Percentiles rank a stretch among this genome's conserved stretches.
phyloP scores from a whole-genome alignment of 1,140 invertebrate genomes.

The Zaprionus nigranus region DNA sequence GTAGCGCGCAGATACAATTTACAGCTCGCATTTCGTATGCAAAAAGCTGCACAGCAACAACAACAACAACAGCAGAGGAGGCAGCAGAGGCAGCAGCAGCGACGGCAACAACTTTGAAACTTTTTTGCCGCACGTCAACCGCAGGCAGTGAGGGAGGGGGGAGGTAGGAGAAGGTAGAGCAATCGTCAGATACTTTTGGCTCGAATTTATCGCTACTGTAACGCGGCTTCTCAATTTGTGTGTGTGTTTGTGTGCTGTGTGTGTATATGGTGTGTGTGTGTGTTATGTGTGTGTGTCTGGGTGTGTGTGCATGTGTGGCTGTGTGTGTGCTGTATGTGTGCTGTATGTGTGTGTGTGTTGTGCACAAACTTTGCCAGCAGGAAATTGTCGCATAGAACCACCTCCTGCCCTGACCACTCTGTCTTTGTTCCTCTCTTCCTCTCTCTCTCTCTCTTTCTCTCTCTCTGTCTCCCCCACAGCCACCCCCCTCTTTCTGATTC shows the following conservation, averaged over 20 bases:
- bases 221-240: slow-evolving; percentile 55
- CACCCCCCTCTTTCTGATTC: slow-evolving; percentile 1
- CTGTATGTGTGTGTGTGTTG: slow-evolving; percentile 16
- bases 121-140: slow-evolving; percentile 69
- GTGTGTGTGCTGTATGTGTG: slow-evolving; percentile 12
- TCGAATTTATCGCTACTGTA: slow-evolving; percentile 81
- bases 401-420: slow-evolving; percentile 7
- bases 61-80: background rate
- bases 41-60: slow-evolving; percentile 56
- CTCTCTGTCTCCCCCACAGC: background rate
- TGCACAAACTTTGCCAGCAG: slow-evolving; percentile 62
- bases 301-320: background rate
- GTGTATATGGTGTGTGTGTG: no score
- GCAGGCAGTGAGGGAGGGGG: slow-evolving; percentile 22
- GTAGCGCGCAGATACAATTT: slow-evolving; percentile 82
- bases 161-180: background rate
- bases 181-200: slow-evolving; percentile 77
- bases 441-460: background rate
- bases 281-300: background rate
- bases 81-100: background rate
- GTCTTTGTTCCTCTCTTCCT: background rate
- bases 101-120: slow-evolving; percentile 29
- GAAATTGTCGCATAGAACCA: slow-evolving; percentile 56
- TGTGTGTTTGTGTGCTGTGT: no score
- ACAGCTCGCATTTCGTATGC: slow-evolving; percentile 82